phyloP scores from a whole-genome alignment of 2,113 vertebrate genomes.

The Pelusios castaneus region DNA sequence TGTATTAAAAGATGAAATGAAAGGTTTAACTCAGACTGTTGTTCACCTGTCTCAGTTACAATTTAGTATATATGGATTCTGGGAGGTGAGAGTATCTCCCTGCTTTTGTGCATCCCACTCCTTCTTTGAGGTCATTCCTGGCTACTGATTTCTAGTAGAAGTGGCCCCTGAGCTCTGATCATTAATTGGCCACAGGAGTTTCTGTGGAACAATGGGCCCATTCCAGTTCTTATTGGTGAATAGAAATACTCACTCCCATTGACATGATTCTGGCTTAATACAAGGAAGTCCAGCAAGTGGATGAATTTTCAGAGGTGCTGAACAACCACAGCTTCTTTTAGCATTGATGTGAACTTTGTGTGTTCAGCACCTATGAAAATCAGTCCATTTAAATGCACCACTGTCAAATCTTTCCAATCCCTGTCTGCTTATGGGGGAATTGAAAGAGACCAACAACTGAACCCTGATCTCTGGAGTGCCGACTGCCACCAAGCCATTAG shows the following conservation, averaged over 20 bases:
- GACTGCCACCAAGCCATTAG: slow-evolving; percentile 49
- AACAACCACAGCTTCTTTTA: slow-evolving; percentile 45
- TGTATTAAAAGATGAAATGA: not conserved
- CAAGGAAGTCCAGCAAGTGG: not conserved
- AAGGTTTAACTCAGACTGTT: not conserved
- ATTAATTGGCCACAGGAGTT: not conserved
- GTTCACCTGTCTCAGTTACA: not conserved
- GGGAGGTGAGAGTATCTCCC: not conserved
- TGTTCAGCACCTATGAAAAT: slow-evolving; percentile 35
- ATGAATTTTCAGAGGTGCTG: slow-evolving; percentile 19
- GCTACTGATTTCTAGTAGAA: not conserved
- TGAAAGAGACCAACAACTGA: slow-evolving; percentile 58
- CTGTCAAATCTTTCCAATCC: slow-evolving; percentile 52
- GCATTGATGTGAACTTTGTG: slow-evolving; percentile 42
- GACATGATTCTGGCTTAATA: not conserved
- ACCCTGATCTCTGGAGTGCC: slow-evolving; percentile 11
- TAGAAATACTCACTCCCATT: not conserved
- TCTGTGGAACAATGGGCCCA: not conserved
- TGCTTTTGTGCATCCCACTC: no score
- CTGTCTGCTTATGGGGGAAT: slow-evolving; percentile 44
- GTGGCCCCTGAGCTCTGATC: not conserved
- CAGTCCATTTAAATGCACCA: slow-evolving; percentile 20
- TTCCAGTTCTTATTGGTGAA: not conserved
- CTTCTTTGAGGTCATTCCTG: not conserved
- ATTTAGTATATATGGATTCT: not conserved